Evolutionary conservation across 2,797 vertebrate genomes (phyloP), one percentile per base, ranked within the genome.

Genomic region (Triplophysa yarkandensis): DNA sequence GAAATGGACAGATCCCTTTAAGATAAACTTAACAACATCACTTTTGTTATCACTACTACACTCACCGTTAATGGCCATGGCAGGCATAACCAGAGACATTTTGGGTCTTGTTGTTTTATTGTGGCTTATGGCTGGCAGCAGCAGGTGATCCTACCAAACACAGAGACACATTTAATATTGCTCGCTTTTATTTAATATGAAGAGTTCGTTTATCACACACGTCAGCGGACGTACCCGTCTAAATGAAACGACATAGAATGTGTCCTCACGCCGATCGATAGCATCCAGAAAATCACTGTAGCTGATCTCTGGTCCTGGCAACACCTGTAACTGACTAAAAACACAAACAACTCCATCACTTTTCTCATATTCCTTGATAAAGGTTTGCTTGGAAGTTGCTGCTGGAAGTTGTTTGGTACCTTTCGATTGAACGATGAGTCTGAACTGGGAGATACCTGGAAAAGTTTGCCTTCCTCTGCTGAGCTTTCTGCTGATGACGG

Each of bases 31-130:
- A 36, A 48, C 25, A 46, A 27, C 13, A 17, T 23, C 46, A 44
- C 13, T n/a, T 13, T 44, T 16, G 6, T 44, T n/a, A 44, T 2
- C 6, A 8, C 46, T 19, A 46, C n/a, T n/a, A 11, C 19, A 16
- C 84, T 90, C 82, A 92, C 91, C 92, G 16, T 92, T 93, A 0
- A 95, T 89, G 1, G 95, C 91, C 92, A 96, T 95, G 82, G 95
- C 95, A 0, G 95, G 95, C 95, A 97, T 96, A 84, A 97, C 94
- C 84, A 97, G 88, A 10, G 95, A 95, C 95, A 96, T 97, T 76
- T 96, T 96, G 16, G 95, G 95, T 5, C 95, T 82, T n/a, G 83
- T 85, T n/a, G 89, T 89, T 75, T 89, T 89, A 41, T 90, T 89
- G 82, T 86, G 83, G 82, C 84, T 84, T 84, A 92, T 92, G 72